phyloP scores from a whole-genome alignment of 2,113 vertebrate species.

The Anseranas semipalmata region DNA sequence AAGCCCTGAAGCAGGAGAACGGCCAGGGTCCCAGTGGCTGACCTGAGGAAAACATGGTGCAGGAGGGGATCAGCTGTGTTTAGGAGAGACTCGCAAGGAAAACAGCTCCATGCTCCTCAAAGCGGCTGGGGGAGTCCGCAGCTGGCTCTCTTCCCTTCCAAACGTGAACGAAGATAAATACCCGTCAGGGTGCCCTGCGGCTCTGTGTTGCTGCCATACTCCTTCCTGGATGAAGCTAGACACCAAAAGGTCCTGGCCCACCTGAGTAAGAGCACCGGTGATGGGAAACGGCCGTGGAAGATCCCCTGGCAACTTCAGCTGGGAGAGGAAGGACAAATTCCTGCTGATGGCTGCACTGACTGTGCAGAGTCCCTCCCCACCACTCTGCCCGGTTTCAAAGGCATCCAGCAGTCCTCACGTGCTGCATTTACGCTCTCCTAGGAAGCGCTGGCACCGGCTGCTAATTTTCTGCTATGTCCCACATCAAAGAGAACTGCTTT shows the following conservation, averaged over 20 bases:
- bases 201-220: background rate
- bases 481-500: background rate
- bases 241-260: background rate
- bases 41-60: background rate
- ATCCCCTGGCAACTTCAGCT: background rate
- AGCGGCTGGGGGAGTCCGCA: background rate
- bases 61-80: background rate
- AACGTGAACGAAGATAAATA: background rate
- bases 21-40: background rate
- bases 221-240: background rate
- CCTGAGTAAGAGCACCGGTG: background rate
- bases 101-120: background rate
- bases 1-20: background rate
- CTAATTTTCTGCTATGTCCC: background rate
- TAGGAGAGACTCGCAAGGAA: background rate
- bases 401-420: background rate
- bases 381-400: background rate
- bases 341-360: background rate
- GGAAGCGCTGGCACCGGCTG: background rate
- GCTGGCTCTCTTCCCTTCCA: background rate
- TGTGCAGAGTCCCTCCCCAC: background rate
- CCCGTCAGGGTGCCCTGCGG: background rate
- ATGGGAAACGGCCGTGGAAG: background rate
- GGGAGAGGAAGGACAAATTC: background rate
- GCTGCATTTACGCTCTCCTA: background rate